A percentile compares a stretch with the other conserved stretches of the same genome.
phyloP scores from a whole-genome alignment of 2,888 invertebrate genomes.

The Lithophane ornitopus region DNA sequence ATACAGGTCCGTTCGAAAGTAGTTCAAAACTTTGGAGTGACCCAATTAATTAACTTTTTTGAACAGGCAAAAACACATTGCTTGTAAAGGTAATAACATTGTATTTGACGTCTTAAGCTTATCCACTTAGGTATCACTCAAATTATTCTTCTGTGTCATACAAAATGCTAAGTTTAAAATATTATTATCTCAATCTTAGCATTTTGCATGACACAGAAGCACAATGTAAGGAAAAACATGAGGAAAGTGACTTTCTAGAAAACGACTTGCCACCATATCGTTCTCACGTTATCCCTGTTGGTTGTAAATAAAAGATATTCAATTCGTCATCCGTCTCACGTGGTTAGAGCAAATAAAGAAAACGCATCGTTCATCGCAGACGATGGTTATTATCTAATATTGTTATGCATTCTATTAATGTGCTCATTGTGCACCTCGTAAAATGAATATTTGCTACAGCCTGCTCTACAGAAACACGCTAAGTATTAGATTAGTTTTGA shows the following conservation, averaged over 20 bases:
- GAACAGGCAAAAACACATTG: too few relatives aligned
- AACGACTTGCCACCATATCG: neutral
- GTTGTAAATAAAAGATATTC: slow-evolving; percentile 12
- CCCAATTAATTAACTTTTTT: too few relatives aligned
- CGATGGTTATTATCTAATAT: neutral
- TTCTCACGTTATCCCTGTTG: neutral
- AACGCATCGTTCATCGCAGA: neutral
- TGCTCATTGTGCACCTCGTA: slow-evolving; percentile 22
- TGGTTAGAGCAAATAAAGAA: neutral
- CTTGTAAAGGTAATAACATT: too few relatives aligned
- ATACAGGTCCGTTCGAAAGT: too few relatives aligned
- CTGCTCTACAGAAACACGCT: neutral
- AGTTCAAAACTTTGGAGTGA: too few relatives aligned
- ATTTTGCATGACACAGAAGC: neutral
- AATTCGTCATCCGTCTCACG: slow-evolving; percentile 19
- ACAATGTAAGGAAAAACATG: neutral
- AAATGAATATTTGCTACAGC: neutral
- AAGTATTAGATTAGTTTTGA: neutral
- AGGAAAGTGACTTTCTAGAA: slow-evolving; percentile 35
- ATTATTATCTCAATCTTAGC: neutral
- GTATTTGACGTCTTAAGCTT: neutral
- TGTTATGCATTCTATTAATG: neutral
- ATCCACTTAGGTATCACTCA: neutral
- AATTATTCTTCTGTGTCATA: too few relatives aligned
- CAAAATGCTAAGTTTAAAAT: too few relatives aligned